Evolutionary conservation across 2,888 invertebrate genomes (phyloP), one percentile per base, ranked within the genome.

Genomic region (Gasteruption jaculator): DNA sequence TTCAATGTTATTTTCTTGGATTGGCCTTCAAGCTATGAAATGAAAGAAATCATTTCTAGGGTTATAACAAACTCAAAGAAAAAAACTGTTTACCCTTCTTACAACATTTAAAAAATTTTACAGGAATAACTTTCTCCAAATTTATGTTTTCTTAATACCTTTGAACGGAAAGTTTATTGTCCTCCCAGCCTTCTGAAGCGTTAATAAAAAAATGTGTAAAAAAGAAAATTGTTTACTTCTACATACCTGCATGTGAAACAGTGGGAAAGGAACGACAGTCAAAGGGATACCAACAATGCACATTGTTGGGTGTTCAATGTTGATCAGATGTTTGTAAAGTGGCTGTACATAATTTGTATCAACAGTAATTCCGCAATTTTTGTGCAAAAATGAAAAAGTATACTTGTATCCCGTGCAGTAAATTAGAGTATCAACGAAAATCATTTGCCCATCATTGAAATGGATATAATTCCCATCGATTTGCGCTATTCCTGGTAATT

Each of bases 381-480:
- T 70, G 47, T 80, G 74, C 29, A 90, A 66, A 70, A 88, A 89
- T 1, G 85, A 83, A 57, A 83, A 85, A 46, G 71, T 75, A 64
- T 80, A 86, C 41, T 75, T 73, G 65, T 86, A 90, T 1, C 90
- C 89, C 59, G 89, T 89, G 59, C 85, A 86, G 60, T 81, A 79
- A 49, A 89, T 73, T 14, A 86, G 74, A 12, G 76, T 75, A 58
- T 89, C 86, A 10, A 81, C 73, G 7, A 74, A 71, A 50, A 81
- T 77, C 43, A 69, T 72, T 1, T 75, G 75, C 15, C 75, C 81
- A 59, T 86, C 84, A 22, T 73, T 63, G 52, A 88, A 81, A 16
- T 74, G 50, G 5, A 79, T 80, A 2, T 74, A 75, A 18, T 73
- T 73, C 1, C 68, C 57, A 0, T 72, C 70, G 35, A 81, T 73